Conservation (phyloP, 2,113 vertebrate species). For the Taxidea taxus region DNA sequence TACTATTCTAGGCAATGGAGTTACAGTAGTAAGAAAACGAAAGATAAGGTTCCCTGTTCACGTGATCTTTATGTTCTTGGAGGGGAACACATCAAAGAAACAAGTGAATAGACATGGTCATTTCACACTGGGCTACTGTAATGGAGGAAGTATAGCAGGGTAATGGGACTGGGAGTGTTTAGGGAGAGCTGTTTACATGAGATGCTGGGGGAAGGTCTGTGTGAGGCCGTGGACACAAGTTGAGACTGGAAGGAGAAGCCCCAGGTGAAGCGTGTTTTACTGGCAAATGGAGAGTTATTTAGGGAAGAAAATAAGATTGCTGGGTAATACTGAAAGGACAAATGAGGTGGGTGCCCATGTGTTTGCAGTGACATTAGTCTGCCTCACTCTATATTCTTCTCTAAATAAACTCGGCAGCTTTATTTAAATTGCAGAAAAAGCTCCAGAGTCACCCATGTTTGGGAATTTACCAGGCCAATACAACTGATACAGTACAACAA, state of each 20-base stretch:
- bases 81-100: background rate
- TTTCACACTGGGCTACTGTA: background rate
- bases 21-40: background rate
- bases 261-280: background rate
- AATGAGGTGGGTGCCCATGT: background rate
- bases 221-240: background rate
- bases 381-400: background rate
- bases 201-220: background rate
- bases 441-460: background rate
- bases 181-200: background rate
- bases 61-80: background rate
- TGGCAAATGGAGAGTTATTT: background rate
- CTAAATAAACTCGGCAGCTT: conserved; percentile 9
- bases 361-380: background rate
- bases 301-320: background rate
- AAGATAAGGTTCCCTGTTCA: background rate
- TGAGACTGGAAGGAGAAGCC: background rate
- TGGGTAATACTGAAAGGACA: background rate
- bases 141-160: background rate
- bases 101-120: background rate
- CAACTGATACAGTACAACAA: background rate
- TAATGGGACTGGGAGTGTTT: background rate
- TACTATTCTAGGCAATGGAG: background rate
- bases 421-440: background rate
- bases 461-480: background rate